phyloP scores from a whole-genome alignment of 2,113 vertebrate genomes.

The Anolis sagrei region DNA sequence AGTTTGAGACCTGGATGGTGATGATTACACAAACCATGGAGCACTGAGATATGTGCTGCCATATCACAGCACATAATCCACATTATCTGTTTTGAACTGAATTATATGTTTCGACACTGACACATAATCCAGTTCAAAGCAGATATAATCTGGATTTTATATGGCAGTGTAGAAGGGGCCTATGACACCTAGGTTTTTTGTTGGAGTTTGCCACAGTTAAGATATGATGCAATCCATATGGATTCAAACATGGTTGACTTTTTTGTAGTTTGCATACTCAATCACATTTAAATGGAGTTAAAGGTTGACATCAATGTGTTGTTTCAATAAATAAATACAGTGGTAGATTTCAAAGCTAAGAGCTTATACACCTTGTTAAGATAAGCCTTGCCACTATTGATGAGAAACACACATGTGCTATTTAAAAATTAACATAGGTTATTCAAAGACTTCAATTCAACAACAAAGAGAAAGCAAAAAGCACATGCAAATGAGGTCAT shows the following conservation, averaged over 20 bases:
- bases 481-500: conserved; percentile 39
- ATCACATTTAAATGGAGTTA: background rate
- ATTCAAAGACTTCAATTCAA: background rate
- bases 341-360: background rate
- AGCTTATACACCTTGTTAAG: background rate
- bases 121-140: too few relatives aligned
- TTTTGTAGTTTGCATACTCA: background rate
- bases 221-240: background rate
- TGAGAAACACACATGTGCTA: background rate
- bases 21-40: too few relatives aligned
- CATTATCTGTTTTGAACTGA: too few relatives aligned
- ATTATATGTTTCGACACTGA: too few relatives aligned
- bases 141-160: too few relatives aligned
- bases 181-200: too few relatives aligned
- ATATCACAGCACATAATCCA: too few relatives aligned
- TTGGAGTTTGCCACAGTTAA: background rate
- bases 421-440: background rate
- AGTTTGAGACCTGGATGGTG: too few relatives aligned
- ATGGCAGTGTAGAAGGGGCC: too few relatives aligned
- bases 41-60: too few relatives aligned
- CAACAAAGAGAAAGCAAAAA: background rate
- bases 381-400: background rate
- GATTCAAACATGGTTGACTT: background rate
- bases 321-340: background rate
- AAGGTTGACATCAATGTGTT: background rate